Percentiles rank a stretch among this genome's conserved stretches.
Conservation (phyloP, 2,888 invertebrate genomes). For the Heliothis peltigera region DNA sequence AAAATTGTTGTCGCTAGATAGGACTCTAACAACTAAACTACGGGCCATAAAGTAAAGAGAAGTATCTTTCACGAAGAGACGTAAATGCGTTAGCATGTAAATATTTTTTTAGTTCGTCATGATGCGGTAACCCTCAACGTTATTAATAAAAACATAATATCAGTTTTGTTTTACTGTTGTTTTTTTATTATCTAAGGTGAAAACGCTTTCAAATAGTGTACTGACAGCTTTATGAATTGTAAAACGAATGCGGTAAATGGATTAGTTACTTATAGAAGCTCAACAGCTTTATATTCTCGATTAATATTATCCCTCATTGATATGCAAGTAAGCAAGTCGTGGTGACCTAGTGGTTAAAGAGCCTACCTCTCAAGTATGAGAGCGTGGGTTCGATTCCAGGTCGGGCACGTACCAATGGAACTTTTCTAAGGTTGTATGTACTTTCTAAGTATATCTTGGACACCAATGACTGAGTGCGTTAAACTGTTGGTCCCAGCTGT, state of each 20-base stretch:
- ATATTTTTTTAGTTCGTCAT: slow-evolving; percentile 69
- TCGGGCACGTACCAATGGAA: too few species aligned
- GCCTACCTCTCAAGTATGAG: too few species aligned
- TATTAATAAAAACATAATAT: slow-evolving; percentile 63
- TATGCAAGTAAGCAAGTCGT: too few species aligned
- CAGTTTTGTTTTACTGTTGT: slow-evolving; percentile 57
- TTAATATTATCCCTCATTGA: too few species aligned
- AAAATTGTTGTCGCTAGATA: slow-evolving; percentile 54
- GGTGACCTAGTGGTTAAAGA: too few species aligned
- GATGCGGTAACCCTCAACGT: slow-evolving; percentile 59
- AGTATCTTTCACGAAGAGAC: slow-evolving; percentile 73
- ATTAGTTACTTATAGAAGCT: slow-evolving; percentile 8
- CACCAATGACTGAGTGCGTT: too few species aligned
- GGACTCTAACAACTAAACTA: slow-evolving; percentile 50
- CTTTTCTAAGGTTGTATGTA: too few species aligned
- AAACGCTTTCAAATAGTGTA: slow-evolving; percentile 32
- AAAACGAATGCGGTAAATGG: slow-evolving; percentile 9
- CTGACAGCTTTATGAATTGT: slow-evolving; percentile 39
- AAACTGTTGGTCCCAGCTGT: too few species aligned
- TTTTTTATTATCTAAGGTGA: slow-evolving; percentile 45
- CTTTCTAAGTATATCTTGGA: too few species aligned
- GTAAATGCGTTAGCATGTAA: slow-evolving; percentile 80
- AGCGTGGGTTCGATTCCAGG: too few species aligned
- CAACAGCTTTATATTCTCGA: not conserved
- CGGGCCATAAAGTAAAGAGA: slow-evolving; percentile 72